Evolutionary conservation across 1,140 invertebrate genomes (phyloP).

Genomic region (Cydia fagiglandana): DNA sequence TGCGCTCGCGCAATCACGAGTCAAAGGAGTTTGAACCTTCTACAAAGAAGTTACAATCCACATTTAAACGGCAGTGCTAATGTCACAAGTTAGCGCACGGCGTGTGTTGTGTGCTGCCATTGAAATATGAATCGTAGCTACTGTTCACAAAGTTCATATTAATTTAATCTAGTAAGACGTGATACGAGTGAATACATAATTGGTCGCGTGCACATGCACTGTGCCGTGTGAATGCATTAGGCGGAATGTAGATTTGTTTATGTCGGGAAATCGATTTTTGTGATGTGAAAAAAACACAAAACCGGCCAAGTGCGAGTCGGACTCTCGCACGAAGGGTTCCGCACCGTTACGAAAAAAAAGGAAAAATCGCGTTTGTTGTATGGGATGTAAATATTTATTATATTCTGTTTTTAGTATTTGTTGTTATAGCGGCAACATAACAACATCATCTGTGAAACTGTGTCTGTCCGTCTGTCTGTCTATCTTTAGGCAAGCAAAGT

Average conservation of each 20-base stretch:
- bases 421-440: no score
- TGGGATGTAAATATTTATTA: no score
- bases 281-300: background rate
- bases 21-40: background rate
- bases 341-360: no score
- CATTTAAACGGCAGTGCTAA: background rate
- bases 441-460: no score
- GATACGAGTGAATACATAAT: constrained; percentile 42
- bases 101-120: background rate
- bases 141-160: background rate
- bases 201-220: constrained; percentile 41
- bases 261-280: background rate
- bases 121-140: background rate
- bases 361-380: no score
- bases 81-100: background rate
- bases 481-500: no score
- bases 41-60: background rate
- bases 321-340: no score
- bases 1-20: background rate
- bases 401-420: no score
- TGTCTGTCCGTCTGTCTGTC: no score
- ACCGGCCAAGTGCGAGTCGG: no score
- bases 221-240: constrained; percentile 33
- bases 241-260: background rate
- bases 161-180: background rate